Evolutionary conservation across 2,797 vertebrate genomes (phyloP).

Genomic region (Pygocentrus nattereri): DNA sequence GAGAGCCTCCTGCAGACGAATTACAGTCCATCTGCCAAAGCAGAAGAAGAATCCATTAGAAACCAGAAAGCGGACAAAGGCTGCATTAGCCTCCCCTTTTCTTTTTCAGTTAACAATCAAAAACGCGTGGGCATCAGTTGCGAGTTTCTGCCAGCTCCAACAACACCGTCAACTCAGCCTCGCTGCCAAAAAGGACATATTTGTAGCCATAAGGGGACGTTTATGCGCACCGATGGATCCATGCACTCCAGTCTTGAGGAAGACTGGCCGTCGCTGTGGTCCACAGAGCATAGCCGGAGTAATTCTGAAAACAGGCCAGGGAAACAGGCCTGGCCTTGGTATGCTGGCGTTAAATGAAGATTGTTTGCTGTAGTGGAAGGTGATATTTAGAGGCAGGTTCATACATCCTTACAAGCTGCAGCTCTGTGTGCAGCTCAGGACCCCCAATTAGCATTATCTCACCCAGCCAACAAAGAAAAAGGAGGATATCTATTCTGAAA

Average conservation of each 20-base stretch:
- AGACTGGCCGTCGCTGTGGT: neutral
- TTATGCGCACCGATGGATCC: neutral
- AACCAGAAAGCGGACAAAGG: neutral
- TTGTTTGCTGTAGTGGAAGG: neutral
- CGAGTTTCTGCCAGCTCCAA: neutral
- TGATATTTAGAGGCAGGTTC: neutral
- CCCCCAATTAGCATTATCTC: neutral
- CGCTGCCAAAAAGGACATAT: constrained; percentile 1
- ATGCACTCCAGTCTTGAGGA: neutral
- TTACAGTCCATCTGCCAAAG: neutral
- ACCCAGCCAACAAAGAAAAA: neutral
- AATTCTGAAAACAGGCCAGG: neutral
- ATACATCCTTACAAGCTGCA: neutral
- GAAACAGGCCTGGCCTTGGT: neutral
- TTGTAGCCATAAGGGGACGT: neutral
- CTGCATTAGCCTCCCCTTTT: neutral
- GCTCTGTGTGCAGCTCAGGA: neutral
- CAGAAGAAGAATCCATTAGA: neutral
- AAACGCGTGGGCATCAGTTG: neutral
- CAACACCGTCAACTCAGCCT: neutral
- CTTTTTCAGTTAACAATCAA: neutral
- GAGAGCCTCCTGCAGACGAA: neutral
- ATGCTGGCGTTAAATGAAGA: neutral
- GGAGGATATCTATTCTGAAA: neutral
- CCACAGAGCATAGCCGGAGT: neutral